Evolutionary conservation across 2,113 vertebrate genomes (phyloP).

Genomic region (Sceloporus undulatus): DNA sequence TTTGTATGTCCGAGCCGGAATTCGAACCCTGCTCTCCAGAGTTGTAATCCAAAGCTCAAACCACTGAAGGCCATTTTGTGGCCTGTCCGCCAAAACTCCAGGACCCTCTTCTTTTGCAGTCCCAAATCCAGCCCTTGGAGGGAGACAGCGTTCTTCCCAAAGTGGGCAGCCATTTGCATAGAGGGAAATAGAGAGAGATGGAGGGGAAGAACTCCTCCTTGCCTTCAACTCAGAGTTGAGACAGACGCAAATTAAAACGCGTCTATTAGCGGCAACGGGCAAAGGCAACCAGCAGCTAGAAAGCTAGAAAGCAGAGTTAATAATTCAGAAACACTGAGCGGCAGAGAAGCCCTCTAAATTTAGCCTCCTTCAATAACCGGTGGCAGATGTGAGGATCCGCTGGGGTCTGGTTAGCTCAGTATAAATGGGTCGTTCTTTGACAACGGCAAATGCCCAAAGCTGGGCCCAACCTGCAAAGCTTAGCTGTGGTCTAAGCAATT

Average conservation of each 20-base stretch:
- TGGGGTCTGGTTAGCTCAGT: not conserved
- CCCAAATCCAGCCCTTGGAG: not conserved
- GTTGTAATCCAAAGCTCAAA: no score
- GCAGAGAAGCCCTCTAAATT: not conserved
- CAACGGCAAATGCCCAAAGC: no score
- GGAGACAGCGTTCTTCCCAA: not conserved
- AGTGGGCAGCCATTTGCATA: no score
- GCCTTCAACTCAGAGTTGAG: not conserved
- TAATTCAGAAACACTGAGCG: slow-evolving; percentile 1
- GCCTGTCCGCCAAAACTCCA: no score
- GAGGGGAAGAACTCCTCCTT: no score
- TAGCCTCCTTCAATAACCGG: not conserved
- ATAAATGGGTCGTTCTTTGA: not conserved
- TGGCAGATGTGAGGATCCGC: not conserved
- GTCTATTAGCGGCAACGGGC: not conserved
- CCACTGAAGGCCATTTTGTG: no score
- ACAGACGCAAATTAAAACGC: slow-evolving; percentile 32
- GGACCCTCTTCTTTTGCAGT: not conserved
- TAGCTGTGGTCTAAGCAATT: no score
- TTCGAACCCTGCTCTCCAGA: no score
- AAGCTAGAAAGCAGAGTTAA: slow-evolving; percentile 11
- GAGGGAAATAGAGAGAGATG: no score
- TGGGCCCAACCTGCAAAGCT: no score
- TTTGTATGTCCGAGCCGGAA: no score
- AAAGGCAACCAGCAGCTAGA: not conserved